A percentile compares a stretch with the other conserved stretches of the same genome.
These are phyloP conservation scores for Cettia cetti DNA, from an alignment of 2,113 vertebrate species.

Conservation along the genomic window DNA sequence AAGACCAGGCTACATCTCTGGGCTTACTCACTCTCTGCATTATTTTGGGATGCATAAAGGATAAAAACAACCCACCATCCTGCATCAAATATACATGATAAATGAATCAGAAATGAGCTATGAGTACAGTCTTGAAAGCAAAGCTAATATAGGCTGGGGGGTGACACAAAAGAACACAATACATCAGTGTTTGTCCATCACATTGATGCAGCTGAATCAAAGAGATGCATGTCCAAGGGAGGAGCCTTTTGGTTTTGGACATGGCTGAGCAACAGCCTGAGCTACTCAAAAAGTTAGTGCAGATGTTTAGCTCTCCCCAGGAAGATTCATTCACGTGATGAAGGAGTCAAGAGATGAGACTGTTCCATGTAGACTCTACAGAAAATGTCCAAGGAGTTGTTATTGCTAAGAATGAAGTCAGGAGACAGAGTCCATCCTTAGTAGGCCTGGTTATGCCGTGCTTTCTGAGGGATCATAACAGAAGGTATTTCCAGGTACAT, in stretches of 20 bases:
- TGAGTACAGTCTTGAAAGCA: not conserved
- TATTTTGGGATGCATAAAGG: not conserved
- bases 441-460: not conserved
- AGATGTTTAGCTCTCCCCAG: not conserved
- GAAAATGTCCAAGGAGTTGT: not conserved
- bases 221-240: not conserved
- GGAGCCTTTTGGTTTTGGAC: not conserved
- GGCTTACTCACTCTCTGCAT: not conserved
- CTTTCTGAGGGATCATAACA: not conserved
- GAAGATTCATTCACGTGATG: accelerated
- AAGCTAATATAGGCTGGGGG: not conserved
- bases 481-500: not conserved
- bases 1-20: not conserved
- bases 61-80: not conserved
- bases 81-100: not conserved
- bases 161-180: not conserved
- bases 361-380: not conserved
- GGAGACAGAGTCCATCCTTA: not conserved
- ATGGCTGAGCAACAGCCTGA: not conserved
- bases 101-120: not conserved
- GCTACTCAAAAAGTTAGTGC: not conserved
- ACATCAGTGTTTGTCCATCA: not conserved
- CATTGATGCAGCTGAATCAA: not conserved
- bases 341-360: not conserved
- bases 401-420: not conserved